Percentiles rank a stretch among this genome's conserved stretches.
Evolutionary conservation across 2,888 invertebrate species (phyloP).

Genomic region (Synanthedon myopaeformis): DNA sequence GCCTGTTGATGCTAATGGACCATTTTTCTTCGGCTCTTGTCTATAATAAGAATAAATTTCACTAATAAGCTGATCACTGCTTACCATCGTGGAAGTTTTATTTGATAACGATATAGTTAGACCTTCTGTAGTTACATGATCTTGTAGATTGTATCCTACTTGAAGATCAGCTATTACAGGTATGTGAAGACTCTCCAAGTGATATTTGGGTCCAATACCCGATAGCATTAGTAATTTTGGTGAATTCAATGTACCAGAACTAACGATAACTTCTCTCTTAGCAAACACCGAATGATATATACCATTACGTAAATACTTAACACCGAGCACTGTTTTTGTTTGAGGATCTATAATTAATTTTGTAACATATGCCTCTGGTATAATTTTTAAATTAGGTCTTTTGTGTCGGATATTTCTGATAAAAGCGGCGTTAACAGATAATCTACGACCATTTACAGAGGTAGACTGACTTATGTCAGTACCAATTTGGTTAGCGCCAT

Average conservation of each 20-base stretch:
- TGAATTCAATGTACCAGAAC: constrained; percentile 72
- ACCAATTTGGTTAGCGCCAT: constrained; percentile 70
- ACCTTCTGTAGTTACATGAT: constrained; percentile 77
- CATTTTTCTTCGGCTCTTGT: constrained; percentile 42
- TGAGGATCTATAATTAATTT: constrained; percentile 72
- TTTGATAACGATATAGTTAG: constrained; percentile 59
- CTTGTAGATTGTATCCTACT: constrained; percentile 81
- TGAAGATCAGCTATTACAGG: constrained; percentile 73
- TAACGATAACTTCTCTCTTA: constrained; percentile 73
- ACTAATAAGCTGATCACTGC: constrained; percentile 36
- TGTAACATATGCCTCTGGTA: constrained; percentile 64
- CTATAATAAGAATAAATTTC: constrained; percentile 55
- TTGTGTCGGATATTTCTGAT: constrained; percentile 73
- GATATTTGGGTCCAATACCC: constrained; percentile 73
- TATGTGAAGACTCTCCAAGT: constrained; percentile 61
- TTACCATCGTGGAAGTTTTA: constrained; percentile 60
- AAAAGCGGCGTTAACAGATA: constrained; percentile 74
- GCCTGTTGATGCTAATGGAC: constrained; percentile 68
- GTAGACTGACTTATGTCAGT: constrained; percentile 74
- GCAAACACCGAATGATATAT: constrained; percentile 50
- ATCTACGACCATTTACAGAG: constrained; percentile 68
- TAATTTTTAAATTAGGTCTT: constrained; percentile 61
- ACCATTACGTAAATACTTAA: constrained; percentile 49
- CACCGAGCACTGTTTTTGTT: constrained; percentile 55
- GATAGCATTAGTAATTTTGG: constrained; percentile 75